Percentiles rank a stretch among this genome's conserved stretches.
Conservation (phyloP, 2,113 vertebrate species). For the Camelus bactrianus region DNA sequence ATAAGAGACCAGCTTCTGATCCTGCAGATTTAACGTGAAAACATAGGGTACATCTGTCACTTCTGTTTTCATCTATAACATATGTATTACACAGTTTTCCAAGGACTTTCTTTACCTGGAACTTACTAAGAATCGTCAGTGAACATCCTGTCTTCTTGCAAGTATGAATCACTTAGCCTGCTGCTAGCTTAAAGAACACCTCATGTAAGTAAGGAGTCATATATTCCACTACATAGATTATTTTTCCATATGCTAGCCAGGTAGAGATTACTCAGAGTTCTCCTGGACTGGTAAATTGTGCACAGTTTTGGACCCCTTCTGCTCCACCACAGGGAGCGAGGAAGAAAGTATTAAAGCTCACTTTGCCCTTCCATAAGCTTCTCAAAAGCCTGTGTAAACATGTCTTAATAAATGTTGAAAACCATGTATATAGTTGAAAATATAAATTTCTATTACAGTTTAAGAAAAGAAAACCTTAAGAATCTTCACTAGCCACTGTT, state of each 20-base stretch:
- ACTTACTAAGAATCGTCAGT: neutral
- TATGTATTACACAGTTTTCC: neutral
- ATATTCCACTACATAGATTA: neutral
- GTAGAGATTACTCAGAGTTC: neutral
- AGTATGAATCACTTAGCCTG: neutral
- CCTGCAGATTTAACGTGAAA: neutral
- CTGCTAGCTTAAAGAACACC: neutral
- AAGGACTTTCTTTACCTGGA: neutral
- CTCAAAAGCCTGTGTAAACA: constrained; percentile 65
- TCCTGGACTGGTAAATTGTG: neutral
- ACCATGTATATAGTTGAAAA: constrained; percentile 86
- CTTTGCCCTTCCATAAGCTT: neutral
- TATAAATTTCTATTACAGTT: constrained; percentile 81
- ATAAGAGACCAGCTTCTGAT: neutral
- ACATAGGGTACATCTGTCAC: neutral
- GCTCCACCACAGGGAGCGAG: neutral
- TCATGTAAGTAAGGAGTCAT: neutral
- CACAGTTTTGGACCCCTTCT: neutral
- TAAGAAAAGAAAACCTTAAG: constrained; percentile 75
- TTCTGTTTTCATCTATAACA: neutral
- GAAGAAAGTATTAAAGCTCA: constrained; percentile 13
- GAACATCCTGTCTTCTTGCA: neutral
- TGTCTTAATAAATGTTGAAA: constrained; percentile 81
- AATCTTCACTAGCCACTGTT: constrained; percentile 83
- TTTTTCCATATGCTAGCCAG: neutral